phyloP scores from a whole-genome alignment of 1,140 invertebrate genomes.

The Daktulosphaira vitifoliae region DNA sequence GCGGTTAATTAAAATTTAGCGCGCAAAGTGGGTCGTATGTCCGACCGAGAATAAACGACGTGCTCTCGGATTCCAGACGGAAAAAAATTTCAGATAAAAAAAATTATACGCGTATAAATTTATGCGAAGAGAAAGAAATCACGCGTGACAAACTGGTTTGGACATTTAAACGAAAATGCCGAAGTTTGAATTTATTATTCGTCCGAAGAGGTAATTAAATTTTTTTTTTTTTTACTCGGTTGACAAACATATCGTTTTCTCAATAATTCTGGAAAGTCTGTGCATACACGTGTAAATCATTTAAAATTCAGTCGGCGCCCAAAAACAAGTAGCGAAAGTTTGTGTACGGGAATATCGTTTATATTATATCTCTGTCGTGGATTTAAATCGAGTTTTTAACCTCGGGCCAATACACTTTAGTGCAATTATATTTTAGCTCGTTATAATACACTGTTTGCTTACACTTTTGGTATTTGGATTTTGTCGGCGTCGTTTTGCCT shows the following conservation, averaged over 20 bases:
- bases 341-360: not conserved
- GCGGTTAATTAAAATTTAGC: constrained; percentile 29
- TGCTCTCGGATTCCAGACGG: not conserved
- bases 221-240: not conserved
- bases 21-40: constrained; percentile 27
- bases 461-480: constrained; percentile 97
- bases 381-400: no score
- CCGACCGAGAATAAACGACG: not conserved
- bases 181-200: constrained; percentile 24
- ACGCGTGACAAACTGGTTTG: constrained; percentile 17
- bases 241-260: constrained; percentile 15
- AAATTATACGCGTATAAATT: no score
- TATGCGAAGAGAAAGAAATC: not conserved
- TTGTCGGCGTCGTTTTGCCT: constrained; percentile 87
- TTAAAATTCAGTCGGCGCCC: not conserved
- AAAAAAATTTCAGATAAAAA: not conserved
- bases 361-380: no score
- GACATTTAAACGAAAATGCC: constrained; percentile 29
- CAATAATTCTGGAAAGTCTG: not conserved
- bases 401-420: no score
- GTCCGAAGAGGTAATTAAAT: no score
- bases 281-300: not conserved
- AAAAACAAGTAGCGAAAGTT: constrained; percentile 22
- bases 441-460: constrained; percentile 53
- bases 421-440: no score